Conservation (phyloP, 2,888 invertebrate genomes). For the Macrosoma leucophasiata region DNA sequence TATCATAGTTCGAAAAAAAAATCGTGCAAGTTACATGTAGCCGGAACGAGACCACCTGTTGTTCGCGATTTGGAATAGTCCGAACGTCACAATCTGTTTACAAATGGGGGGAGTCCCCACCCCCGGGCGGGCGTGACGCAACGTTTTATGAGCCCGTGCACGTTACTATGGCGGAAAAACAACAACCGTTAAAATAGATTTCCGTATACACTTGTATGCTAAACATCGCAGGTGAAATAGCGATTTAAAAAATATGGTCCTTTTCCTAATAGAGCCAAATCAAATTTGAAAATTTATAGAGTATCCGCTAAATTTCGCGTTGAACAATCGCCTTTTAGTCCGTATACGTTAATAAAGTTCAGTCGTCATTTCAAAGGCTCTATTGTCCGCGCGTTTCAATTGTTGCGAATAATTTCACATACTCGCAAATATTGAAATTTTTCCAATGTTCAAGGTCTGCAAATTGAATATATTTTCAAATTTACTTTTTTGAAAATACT, state of each 20-base stretch:
- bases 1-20: slow-evolving; percentile 24
- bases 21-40: slow-evolving; percentile 21
- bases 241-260: too few species aligned
- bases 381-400: too few species aligned
- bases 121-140: slow-evolving; percentile 58
- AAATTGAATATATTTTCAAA: too few species aligned
- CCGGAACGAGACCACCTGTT: slow-evolving; percentile 59
- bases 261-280: too few species aligned
- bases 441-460: too few species aligned
- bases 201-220: slow-evolving; percentile 49
- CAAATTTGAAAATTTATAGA: too few species aligned
- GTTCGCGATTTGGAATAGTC: slow-evolving; percentile 58
- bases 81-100: slow-evolving; percentile 70
- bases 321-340: slow-evolving; percentile 31
- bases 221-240: too few species aligned
- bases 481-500: too few species aligned
- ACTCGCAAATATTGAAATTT: too few species aligned
- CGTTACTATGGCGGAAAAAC: slow-evolving; percentile 70
- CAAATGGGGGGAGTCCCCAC: slow-evolving; percentile 57
- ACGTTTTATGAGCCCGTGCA: slow-evolving; percentile 57
- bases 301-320: slow-evolving; percentile 30
- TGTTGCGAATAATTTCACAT: too few species aligned
- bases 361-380: too few species aligned
- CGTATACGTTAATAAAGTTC: slow-evolving; percentile 26
- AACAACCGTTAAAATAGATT: slow-evolving; percentile 68